phyloP scores from a whole-genome alignment of 2,797 vertebrate genomes.

The Setipinna tenuifilis region DNA sequence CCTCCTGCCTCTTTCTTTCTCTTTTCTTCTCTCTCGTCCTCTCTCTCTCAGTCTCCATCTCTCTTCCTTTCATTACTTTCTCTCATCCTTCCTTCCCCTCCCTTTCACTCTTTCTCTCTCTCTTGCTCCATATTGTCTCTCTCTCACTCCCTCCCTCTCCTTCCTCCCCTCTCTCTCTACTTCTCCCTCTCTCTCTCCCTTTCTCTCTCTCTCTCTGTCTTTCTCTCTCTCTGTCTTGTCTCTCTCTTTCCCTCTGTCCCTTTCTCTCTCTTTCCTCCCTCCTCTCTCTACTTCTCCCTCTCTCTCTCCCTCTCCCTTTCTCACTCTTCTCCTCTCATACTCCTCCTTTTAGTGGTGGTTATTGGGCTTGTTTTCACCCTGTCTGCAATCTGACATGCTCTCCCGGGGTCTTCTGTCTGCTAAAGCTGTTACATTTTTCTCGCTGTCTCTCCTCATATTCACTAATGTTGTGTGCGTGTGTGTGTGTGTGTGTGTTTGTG shows the following conservation, averaged over 20 bases:
- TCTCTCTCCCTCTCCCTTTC: background rate
- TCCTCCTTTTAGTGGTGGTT: background rate
- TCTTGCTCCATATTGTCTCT: too few relatives aligned
- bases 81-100: too few relatives aligned
- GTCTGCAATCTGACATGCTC: background rate
- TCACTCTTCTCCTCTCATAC: background rate
- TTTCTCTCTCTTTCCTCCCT: background rate
- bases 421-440: background rate
- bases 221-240: background rate
- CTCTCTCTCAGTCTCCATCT: too few relatives aligned
- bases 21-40: too few relatives aligned
- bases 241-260: background rate
- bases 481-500: background rate
- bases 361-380: background rate
- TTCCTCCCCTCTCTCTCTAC: background rate
- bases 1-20: too few relatives aligned
- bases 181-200: background rate
- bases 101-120: too few relatives aligned
- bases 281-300: background rate
- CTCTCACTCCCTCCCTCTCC: background rate
- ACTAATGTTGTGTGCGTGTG: background rate
- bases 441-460: background rate
- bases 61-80: too few relatives aligned
- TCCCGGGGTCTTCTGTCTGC: background rate
- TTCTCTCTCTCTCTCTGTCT: background rate